Evolutionary conservation across 2,113 vertebrate species (phyloP).

Genomic region (Engraulis encrasicolus): DNA sequence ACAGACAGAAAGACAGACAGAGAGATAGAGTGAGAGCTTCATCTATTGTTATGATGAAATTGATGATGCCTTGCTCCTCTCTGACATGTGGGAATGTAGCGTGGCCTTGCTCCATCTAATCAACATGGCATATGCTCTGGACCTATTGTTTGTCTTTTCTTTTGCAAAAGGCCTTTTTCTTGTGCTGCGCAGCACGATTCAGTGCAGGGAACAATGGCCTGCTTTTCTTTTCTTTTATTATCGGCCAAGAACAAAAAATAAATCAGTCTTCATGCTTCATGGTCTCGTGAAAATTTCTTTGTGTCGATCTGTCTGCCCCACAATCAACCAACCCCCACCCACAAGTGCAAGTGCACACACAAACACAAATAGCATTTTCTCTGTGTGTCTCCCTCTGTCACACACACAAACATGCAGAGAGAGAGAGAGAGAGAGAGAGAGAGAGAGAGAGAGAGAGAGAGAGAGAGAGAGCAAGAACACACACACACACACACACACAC

Average conservation of each 20-base stretch:
- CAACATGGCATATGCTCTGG: background rate
- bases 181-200: background rate
- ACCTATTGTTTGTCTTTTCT: background rate
- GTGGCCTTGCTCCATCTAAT: background rate
- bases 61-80: background rate
- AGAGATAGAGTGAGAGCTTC: background rate
- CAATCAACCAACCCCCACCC: background rate
- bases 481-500: background rate
- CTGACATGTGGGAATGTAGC: background rate
- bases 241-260: background rate
- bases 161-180: background rate
- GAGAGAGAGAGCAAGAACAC: background rate
- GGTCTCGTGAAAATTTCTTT: constrained; percentile 3
- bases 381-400: background rate
- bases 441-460: no score
- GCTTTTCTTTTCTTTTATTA: background rate
- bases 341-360: background rate
- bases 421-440: no score
- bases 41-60: background rate
- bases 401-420: no score
- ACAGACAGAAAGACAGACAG: no score
- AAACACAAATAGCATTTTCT: no score
- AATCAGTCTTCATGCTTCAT: constrained; percentile 18
- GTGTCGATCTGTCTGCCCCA: constrained; percentile 3
- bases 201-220: background rate